Conservation (phyloP, 2,113 vertebrate genomes). For the Oryzias javanicus region DNA sequence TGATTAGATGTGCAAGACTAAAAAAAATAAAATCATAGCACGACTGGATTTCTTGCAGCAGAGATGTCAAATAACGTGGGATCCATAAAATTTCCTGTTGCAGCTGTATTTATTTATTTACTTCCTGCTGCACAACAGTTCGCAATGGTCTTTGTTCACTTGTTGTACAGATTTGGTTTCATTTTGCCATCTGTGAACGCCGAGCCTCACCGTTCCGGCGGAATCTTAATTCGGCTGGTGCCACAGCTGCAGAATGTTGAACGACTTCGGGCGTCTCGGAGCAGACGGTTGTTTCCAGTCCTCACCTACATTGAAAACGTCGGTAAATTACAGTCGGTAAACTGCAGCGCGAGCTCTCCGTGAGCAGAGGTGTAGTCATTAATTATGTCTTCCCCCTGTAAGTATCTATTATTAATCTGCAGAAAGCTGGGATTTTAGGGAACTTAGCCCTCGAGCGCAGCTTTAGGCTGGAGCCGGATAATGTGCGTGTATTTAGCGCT, state of each 20-base stretch:
- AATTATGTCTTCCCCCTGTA: conserved; percentile 39
- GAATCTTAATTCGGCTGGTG: conserved; percentile 31
- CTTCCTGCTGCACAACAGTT: not conserved
- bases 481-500: conserved; percentile 56
- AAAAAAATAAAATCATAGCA: not conserved
- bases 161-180: conserved; percentile 17
- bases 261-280: conserved; percentile 10
- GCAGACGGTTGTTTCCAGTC: conserved; percentile 2
- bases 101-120: conserved; percentile 1
- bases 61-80: conserved; percentile 15
- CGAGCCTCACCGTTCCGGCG: conserved; percentile 7
- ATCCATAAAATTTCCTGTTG: not conserved
- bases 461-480: conserved; percentile 58
- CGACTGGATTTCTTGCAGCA: not conserved
- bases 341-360: conserved; percentile 33
- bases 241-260: conserved; percentile 25
- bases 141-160: conserved; percentile 1
- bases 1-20: not conserved
- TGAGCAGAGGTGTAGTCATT: conserved; percentile 47
- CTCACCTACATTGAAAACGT: conserved; percentile 41
- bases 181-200: conserved; percentile 27
- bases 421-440: conserved; percentile 52
- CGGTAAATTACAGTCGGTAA: conserved; percentile 49
- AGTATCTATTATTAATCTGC: conserved; percentile 56
- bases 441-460: conserved; percentile 50